Evolutionary conservation across 1,140 invertebrate genomes (phyloP), one percentile per base, ranked within the genome.

Genomic region (Drosophila orena): DNA sequence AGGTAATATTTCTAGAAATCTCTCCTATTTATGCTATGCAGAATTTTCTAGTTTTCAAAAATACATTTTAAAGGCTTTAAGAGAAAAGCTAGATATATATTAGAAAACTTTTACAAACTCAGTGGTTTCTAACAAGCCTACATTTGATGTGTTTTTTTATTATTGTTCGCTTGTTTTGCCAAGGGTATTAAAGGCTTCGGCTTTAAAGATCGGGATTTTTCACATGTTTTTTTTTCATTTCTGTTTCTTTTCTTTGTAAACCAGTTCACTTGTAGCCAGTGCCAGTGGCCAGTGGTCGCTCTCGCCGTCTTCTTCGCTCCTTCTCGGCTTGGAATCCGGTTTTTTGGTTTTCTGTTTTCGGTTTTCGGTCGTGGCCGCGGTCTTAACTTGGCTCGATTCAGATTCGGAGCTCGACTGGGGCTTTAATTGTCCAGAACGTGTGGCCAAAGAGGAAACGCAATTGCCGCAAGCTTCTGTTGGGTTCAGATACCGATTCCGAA

Each of bases 261-360:
- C 79, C 86, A 83, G 88, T 88, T 90, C 88, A 90, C 88, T 84
- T 90, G 84, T 88, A 88, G 83, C 81, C 84, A 84, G 83, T 88
- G 74, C 85, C 84, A 90, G 81, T 86, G 81, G 83, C 81, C 81
- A 89, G 74, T 78, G 60, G 78, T 73, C 66, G 55, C 53, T 55
- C 73, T 64, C 22, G 54, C 49, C 53, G 15, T 65, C 53, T 75
- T 43, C 27, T 49, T 81, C 79, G 71, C 77, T 76, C 79, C 47
- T 74, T 66, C 59, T 73, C 73, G 61, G 81, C 62, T 88, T 88
- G 81, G 77, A 90, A 89, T 89, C 84, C 84, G 84, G 84, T 89
- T 89, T 76, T 70, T 50, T n/a, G 40, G 75, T 61, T 76, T 66
- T 79, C 66, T 57, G 70, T 56, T 77, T 43, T 44, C 37, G 54